Evolutionary conservation across 2,888 invertebrate genomes (phyloP).

Genomic region (Orthosia gothica): DNA sequence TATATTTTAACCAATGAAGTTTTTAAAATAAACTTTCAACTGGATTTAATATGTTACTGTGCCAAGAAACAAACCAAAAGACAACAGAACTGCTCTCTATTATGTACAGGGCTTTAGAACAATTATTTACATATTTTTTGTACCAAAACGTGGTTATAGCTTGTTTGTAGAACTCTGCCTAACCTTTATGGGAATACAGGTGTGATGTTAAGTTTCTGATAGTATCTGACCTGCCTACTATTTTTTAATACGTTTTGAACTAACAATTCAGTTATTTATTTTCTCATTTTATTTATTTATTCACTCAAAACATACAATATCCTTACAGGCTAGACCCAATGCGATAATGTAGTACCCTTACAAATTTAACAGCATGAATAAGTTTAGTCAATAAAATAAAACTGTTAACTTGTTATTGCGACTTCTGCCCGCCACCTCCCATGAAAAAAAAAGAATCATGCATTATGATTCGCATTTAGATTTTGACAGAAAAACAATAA

Average conservation of each 20-base stretch:
- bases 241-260: no score
- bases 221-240: no score
- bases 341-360: no score
- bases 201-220: not conserved
- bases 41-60: slow-evolving; percentile 14
- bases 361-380: no score
- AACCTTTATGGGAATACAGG: not conserved
- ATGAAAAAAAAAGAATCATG: slow-evolving; percentile 11
- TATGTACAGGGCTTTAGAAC: no score
- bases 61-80: slow-evolving; percentile 17
- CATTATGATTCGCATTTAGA: slow-evolving; percentile 1
- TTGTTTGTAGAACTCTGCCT: not conserved
- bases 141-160: not conserved
- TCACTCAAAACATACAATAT: no score
- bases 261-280: no score
- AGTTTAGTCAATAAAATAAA: not conserved
- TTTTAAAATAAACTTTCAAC: slow-evolving; percentile 7
- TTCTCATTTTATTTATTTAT: no score
- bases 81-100: not conserved
- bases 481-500: slow-evolving; percentile 51
- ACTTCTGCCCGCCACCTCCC: not conserved
- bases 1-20: not conserved
- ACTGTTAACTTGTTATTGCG: not conserved
- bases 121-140: not conserved
- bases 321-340: no score